phyloP scores from a whole-genome alignment of 2,888 invertebrate genomes.

The Chymomyza amoena region DNA sequence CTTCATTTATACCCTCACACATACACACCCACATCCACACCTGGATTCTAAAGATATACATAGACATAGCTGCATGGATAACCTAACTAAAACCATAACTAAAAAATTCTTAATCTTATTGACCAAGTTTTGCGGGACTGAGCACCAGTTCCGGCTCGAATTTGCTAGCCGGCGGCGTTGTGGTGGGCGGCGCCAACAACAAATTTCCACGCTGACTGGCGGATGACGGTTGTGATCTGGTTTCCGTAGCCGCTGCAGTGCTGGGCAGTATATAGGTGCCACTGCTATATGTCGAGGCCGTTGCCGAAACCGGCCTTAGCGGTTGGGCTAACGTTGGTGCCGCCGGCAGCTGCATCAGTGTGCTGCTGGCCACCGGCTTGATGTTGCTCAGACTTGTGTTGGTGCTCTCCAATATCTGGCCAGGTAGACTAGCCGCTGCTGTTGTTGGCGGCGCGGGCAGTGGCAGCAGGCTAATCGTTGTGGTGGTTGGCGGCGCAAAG shows the following conservation, averaged over 20 bases:
- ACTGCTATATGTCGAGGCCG: constrained; percentile 5
- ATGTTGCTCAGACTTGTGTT: constrained; percentile 66
- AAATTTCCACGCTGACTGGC: constrained; percentile 51
- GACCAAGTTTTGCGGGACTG: constrained; percentile 79
- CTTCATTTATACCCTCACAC: constrained; percentile 17
- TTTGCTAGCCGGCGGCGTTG: constrained; percentile 51
- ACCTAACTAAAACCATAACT: constrained; percentile 60
- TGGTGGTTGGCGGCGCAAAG: constrained; percentile 49
- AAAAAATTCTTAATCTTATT: constrained; percentile 52
- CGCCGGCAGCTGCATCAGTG: constrained; percentile 6
- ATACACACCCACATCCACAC: constrained; percentile 26
- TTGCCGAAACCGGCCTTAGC: constrained; percentile 13
- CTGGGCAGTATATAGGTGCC: constrained; percentile 19
- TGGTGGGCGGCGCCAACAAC: constrained; percentile 33
- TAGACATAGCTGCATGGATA: constrained; percentile 44
- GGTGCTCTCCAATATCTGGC: constrained; percentile 63
- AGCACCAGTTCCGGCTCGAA: constrained; percentile 78
- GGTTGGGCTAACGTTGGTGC: constrained; percentile 21
- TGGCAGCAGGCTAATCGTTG: constrained; percentile 64
- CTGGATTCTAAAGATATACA: constrained; percentile 17
- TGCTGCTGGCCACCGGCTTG: constrained; percentile 49
- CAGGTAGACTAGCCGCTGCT: constrained; percentile 56
- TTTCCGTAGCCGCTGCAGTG: constrained; percentile 27
- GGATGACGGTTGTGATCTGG: constrained; percentile 62
- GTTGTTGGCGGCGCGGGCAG: constrained; percentile 61